These are phyloP conservation scores for Calcarius lapponicus DNA, from an alignment of 2,797 vertebrate genomes.

Conservation along the genomic window DNA sequence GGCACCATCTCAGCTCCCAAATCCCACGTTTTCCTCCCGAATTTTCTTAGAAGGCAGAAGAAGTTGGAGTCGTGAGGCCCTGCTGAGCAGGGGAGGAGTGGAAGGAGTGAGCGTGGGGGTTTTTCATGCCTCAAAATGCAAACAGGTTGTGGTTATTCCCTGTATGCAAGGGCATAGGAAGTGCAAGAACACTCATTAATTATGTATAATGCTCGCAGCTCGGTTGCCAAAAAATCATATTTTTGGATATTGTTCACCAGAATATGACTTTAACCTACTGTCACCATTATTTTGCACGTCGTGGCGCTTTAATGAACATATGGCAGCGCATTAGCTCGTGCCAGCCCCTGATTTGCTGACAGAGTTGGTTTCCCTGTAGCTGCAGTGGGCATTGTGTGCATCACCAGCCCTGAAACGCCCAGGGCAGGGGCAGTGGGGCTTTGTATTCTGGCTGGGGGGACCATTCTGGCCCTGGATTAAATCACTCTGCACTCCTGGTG, in stretches of 20 bases:
- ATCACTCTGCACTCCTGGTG: not conserved
- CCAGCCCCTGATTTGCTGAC: slow-evolving; percentile 59
- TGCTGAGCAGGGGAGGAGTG: slow-evolving; percentile 23
- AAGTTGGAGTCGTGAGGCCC: not conserved
- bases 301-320: slow-evolving; percentile 73
- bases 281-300: slow-evolving; percentile 62
- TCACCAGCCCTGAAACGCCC: accelerated
- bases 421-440: not conserved
- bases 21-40: not conserved
- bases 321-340: slow-evolving; percentile 67
- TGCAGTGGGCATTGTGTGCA: not conserved
- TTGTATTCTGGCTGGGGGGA: not conserved
- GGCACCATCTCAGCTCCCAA: not conserved
- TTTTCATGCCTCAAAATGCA: slow-evolving; percentile 43
- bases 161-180: slow-evolving; percentile 52
- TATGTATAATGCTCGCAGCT: slow-evolving; percentile 66
- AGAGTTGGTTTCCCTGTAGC: slow-evolving; percentile 56
- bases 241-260: slow-evolving; percentile 73
- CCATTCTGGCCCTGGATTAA: no score
- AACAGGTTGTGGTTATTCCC: slow-evolving; percentile 61
- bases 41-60: not conserved
- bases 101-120: not conserved
- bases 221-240: slow-evolving; percentile 67
- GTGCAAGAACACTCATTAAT: slow-evolving; percentile 74
- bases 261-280: slow-evolving; percentile 72